These are phyloP conservation scores for Anisognathus igniventris DNA, from an alignment of 2,797 vertebrate species.

Conservation along the genomic window DNA sequence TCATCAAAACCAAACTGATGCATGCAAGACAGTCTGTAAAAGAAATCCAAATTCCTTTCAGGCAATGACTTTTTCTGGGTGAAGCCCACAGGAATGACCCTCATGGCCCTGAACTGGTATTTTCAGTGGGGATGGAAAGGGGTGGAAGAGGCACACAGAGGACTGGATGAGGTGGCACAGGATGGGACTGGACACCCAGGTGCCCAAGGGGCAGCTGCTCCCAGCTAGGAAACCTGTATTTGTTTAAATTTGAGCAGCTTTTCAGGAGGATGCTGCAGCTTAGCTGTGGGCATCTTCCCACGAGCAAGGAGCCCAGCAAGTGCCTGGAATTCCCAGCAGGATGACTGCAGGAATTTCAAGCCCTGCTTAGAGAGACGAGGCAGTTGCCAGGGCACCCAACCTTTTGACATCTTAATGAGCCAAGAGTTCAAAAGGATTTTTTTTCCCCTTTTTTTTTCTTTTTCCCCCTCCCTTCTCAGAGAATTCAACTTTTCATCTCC, in stretches of 20 bases:
- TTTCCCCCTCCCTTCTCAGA: not conserved
- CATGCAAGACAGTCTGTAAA: not conserved
- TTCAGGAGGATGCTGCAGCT: not conserved
- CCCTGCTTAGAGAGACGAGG: constrained; percentile 4
- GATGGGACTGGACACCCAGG: rapidly evolving
- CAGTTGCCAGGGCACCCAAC: constrained; percentile 29
- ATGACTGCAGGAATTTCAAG: not conserved
- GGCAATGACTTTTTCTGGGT: not conserved
- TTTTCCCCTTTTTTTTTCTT: rapidly evolving
- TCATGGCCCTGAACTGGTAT: rapidly evolving
- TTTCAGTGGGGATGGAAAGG: not conserved
- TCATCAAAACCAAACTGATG: not conserved
- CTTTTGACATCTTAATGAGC: constrained; percentile 58
- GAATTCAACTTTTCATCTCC: constrained; percentile 23
- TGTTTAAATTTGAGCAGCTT: not conserved
- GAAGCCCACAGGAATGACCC: not conserved
- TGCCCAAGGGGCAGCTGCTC: not conserved
- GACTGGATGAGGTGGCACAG: not conserved
- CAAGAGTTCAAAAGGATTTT: constrained; percentile 15
- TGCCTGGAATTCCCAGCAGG: not conserved
- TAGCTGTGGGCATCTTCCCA: not conserved
- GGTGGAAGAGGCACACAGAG: rapidly evolving
- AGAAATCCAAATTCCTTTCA: not conserved
- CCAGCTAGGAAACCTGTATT: not conserved
- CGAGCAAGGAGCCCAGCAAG: not conserved